Base-by-base conservation (phyloP, 2,797 vertebrate genomes). In the Phataginus tetradactyla region DNA sequence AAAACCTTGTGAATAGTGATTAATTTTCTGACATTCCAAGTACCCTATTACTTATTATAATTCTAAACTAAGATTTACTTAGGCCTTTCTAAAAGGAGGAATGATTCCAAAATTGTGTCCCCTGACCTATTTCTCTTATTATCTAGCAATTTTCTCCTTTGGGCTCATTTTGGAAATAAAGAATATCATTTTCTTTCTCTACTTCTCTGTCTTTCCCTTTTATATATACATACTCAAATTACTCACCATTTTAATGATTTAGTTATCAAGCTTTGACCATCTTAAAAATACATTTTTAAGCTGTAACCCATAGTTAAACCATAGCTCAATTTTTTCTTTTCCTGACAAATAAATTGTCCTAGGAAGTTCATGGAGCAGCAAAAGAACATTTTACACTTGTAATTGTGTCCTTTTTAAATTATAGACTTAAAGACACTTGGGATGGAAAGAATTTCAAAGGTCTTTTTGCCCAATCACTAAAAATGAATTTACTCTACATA, bases 21-120 rank as follows among this genome's bases (percentile, higher is more conserved):
- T 86, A 90, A 85, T 94, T 86, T 96, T 55, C 29, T 91, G 86
- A 89, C 18, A 71, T 91, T 87, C 27, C 3, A 72, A 29, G 4
- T 90, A 86, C 21, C 29, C 66, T 86, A 45, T 80, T 78, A 69
- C 66, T 88, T 95, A 91, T 81, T 80, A 77, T 71, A 92, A 91
- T 94, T 90, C 34, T 87, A 80, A 86, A 85, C 15, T 75, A 80
- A 94, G 32, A 77, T 87, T 88, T 84, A 61, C 14, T 59, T 91
- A 61, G 20, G 27, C 61, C 15, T 90, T 85, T 45, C 34, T 75
- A 66, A 89, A 78, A 79, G 59, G 59, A 90, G 72, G 14, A 87
- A 86, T 91, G 61, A 80, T 21, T 80, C 21, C 14, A 91, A 91
- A 89, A 81, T 59, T 85, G 69, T 84, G 29, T 88, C 25, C 3